Evolutionary conservation across 2,113 vertebrate species (phyloP), one percentile per base, ranked within the genome.

Genomic region (human (Homo sapiens)): DNA sequence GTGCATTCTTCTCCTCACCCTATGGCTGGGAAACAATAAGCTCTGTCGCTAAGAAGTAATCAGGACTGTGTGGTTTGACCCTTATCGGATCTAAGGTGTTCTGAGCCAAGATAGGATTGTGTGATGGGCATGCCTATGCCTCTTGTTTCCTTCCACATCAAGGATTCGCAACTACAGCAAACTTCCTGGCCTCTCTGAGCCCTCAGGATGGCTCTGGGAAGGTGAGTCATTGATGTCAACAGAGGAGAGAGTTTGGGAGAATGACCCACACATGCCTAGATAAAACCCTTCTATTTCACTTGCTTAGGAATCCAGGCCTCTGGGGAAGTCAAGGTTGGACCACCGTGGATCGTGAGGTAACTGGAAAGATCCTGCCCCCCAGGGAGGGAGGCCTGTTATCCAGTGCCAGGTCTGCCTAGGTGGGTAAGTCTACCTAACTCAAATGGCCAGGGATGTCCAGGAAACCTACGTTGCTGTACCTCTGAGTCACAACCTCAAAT

Each of bases 81-180:
- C 70, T 57, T 8, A 96, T 64, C 35, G 61, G 57, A 66, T 91
- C 92, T 79, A 86, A 76, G 20, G 18, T 12, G 14, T 82, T 72
- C 5, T 6, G 40, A 80, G 84, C 18, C 9, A 30, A 40, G 70
- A 35, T 0, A 43, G 32, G 45, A 75, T 35, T 17, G 3, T 7
- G 4, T 12, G 18, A 22, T 6, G 20, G 48, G 0, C 1, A 4
- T 17, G 9, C 68, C 84, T 55, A 32, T 0, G 20, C 23, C 61
- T 55, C 11, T 38, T 68, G 70, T 38, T 66, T 80, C 10, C n/a
- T 79, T 66, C 64, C 25, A 40, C 3, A 6, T 10, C 55, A 38
- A 78, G 27, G 38, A 40, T 23, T 6, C 35, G 48, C 73, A 55
- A 30, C 4, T 12, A 79, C 0, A 72, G 23, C 13, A 68, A 68